phyloP scores from a whole-genome alignment of 2,888 invertebrate genomes.

The Phaonia tiefii region DNA sequence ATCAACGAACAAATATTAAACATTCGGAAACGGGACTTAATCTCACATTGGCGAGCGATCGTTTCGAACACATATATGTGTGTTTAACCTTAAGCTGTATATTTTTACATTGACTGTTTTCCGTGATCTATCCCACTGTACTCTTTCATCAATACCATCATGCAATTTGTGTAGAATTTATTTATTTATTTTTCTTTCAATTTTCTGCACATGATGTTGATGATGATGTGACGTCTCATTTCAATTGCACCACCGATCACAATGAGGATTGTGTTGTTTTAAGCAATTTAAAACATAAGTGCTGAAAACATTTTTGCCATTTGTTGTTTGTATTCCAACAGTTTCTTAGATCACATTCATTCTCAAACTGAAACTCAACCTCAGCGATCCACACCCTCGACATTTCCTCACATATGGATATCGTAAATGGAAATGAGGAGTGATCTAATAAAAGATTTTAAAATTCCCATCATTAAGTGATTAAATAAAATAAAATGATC shows the following conservation, averaged over 20 bases:
- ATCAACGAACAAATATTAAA: no score
- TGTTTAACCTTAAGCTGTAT: no score
- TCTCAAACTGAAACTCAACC: no score
- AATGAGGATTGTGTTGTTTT: not conserved
- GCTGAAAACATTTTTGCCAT: slow-evolving; percentile 55
- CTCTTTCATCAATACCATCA: not conserved
- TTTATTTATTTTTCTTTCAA: slow-evolving; percentile 25
- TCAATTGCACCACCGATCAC: not conserved
- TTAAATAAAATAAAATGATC: slow-evolving; percentile 24
- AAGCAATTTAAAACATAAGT: slow-evolving; percentile 42
- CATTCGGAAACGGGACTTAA: no score
- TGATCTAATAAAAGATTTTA: slow-evolving; percentile 24
- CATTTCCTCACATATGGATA: not conserved
- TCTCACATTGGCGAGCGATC: no score
- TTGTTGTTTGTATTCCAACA: slow-evolving; percentile 9
- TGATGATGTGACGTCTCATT: slow-evolving; percentile 42
- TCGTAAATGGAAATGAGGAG: slow-evolving; percentile 21
- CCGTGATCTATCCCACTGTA: slow-evolving; percentile 14
- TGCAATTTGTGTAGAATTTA: slow-evolving; percentile 10
- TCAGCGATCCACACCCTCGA: not conserved
- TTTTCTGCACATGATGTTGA: slow-evolving; percentile 44
- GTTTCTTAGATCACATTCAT: slow-evolving; percentile 8
- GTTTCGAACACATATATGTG: no score
- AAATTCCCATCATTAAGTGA: slow-evolving; percentile 35
- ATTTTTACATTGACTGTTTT: no score